phyloP scores from a whole-genome alignment of 1,140 invertebrate species.

The Zaprionus davidi region DNA sequence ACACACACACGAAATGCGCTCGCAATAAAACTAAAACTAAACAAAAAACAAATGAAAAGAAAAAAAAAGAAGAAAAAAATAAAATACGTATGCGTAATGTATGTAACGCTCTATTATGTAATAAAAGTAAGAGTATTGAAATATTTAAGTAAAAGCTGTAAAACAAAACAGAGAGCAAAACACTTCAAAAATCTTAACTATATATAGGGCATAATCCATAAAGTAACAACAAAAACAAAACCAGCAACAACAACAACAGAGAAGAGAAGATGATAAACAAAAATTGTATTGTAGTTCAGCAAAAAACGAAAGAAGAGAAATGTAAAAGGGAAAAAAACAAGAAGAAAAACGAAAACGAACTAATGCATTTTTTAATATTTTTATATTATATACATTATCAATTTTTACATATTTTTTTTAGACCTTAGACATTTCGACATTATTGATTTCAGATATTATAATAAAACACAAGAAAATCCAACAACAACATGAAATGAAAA shows the following conservation, averaged over 20 bases:
- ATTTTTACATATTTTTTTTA: slow-evolving; percentile 84
- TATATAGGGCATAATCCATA: slow-evolving; percentile 66
- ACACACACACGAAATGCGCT: slow-evolving; percentile 18
- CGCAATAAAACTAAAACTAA: slow-evolving; percentile 16
- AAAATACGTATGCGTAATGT: slow-evolving; percentile 50
- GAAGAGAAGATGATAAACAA: slow-evolving; percentile 24
- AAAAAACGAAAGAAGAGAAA: slow-evolving; percentile 46
- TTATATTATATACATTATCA: slow-evolving; percentile 84
- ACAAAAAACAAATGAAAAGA: slow-evolving; percentile 15
- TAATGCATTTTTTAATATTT: slow-evolving; percentile 84
- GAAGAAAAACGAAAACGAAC: slow-evolving; percentile 58
- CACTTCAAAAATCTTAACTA: slow-evolving; percentile 35
- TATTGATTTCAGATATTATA: slow-evolving; percentile 84
- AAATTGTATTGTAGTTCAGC: slow-evolving; percentile 77
- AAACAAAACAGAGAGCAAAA: slow-evolving; percentile 18
- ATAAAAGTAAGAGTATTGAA: slow-evolving; percentile 77
- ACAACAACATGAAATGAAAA: slow-evolving; percentile 33
- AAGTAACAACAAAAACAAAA: slow-evolving; percentile 65
- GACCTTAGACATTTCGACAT: slow-evolving; percentile 82
- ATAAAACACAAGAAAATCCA: slow-evolving; percentile 59
- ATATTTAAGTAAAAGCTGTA: slow-evolving; percentile 60
- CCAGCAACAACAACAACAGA: slow-evolving; percentile 45
- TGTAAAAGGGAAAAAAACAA: slow-evolving; percentile 41
- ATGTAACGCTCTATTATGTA: slow-evolving; percentile 70
- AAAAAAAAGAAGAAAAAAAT: slow-evolving; percentile 41